Base-by-base conservation (phyloP, 2,888 invertebrate species). In the Trisateles emortualis region DNA sequence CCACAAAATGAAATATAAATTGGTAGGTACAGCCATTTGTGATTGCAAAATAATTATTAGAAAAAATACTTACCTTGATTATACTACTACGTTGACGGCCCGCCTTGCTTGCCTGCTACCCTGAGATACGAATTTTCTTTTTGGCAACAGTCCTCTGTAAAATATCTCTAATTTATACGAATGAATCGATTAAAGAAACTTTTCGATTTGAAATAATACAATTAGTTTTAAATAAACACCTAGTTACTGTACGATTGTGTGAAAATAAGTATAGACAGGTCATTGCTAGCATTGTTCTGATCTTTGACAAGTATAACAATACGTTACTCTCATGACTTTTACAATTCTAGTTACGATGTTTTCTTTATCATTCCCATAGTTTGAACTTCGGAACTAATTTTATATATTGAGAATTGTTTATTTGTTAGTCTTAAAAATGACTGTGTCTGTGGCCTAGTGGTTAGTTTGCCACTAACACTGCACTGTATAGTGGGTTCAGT, bases 311-410 rank as follows among this genome's bases (percentile, higher is more conserved):
- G n/a, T 6, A 22, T n/a, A 43, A 43, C 32, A 43, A 32, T 43
- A 43, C 32, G 2, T 32, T 32, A 22, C 32, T 43, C 43, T 43
- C 19, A 32, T 43, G 32, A 32, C 43, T 43, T 43, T 40, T 52
- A 40, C 55, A 50, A 57, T 11, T 26, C 35, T 48, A 47, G 39
- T 44, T 11, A 2, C 22, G 16, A 42, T 16, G 17, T 33, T 46
- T 46, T 22, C 1, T 17, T 39, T 11, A 22, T 14, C 6, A 11
- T 22, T 14, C 33, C 33, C 14, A 14, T 33, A 9, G 8, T 19
- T 16, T 2, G 14, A 33, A 33, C 33, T 13, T 29, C 29, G 3
- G 3, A 29, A n/a, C 29, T 29, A 29, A 29, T 29, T 10, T 29
- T 29, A 29, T 10, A 10, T 10, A 9, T 8, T 29, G 29, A 10